A percentile compares a stretch with the other conserved stretches of the same genome.
Conservation (phyloP, 2,113 vertebrate species). For the Fulmarus glacialis region DNA sequence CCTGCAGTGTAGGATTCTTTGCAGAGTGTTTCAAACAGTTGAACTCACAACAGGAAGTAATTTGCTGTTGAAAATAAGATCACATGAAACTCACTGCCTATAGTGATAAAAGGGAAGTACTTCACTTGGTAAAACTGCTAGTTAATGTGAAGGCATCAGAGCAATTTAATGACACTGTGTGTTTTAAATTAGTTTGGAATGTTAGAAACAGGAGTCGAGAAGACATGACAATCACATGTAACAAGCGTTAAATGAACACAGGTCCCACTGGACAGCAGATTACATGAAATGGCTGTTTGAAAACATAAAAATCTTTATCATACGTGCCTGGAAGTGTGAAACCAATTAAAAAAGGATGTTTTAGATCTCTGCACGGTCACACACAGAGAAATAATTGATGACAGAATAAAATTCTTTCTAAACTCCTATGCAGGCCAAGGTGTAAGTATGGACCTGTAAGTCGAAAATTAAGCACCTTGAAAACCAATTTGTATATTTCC, state of each 20-base stretch:
- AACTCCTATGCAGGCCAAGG: neutral
- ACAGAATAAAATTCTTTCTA: neutral
- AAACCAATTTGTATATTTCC: neutral
- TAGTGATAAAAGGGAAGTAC: conserved; percentile 59
- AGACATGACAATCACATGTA: neutral
- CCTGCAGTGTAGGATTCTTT: conserved; percentile 49
- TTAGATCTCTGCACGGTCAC: neutral
- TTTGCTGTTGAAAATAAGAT: conserved; percentile 71
- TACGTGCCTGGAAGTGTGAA: neutral
- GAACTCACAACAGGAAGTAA: conserved; percentile 71
- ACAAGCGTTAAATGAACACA: neutral
- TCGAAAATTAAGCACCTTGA: neutral
- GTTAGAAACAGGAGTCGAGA: neutral
- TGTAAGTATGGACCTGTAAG: neutral
- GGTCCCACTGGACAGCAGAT: neutral
- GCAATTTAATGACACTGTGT: neutral
- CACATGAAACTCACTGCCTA: conserved; percentile 19
- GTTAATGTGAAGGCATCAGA: neutral
- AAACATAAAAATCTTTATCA: neutral
- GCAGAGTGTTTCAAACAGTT: conserved; percentile 38
- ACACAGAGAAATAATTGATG: neutral
- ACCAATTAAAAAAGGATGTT: neutral
- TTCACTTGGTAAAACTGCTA: conserved; percentile 29
- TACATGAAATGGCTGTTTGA: neutral
- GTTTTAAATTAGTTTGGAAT: neutral